Base-by-base conservation (phyloP, 2,113 vertebrate genomes). In the Pandion haliaetus region DNA sequence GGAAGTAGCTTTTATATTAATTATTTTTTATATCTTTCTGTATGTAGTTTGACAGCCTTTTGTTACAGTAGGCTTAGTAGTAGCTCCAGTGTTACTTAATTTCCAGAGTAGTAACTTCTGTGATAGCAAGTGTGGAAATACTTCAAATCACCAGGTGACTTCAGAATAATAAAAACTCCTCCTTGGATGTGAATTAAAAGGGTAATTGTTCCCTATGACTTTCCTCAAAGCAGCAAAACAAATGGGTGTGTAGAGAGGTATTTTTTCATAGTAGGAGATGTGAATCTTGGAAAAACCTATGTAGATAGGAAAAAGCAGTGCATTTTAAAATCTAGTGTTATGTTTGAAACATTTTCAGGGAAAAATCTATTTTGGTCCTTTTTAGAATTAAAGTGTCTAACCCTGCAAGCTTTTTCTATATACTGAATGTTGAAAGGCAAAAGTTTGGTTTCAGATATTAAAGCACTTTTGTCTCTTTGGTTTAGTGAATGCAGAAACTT, bases 401-500 rank as follows among this genome's bases (percentile, higher is more conserved):
- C 34, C 49, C 67, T 79, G 47, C 17, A 77, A 61, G 45, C 23
- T 78, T 73, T 61, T 45, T 52, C 11, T 47, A 4, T 8, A 11
- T 95, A 29, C 55, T 50, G 58, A 49, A 59, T 66, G 49, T 90
- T 95, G 82, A 94, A 93, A 93, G 69, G 85, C 71, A 61, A 4
- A 93, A 84, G 72, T 91, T 86, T 69, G 40, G 18, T 45, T 88
- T 84, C 90, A 88, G 76, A 44, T 80, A 58, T 65, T 88, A 72
- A 77, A 90, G 45, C 29, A 90, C 14, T 70, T 94, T 79, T 96
- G 61, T 34, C 77, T 86, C 59, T 81, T 91, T 94, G 72, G 71
- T 94, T 97, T 96, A 80, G 67, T 66, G 91, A 92, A 66, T 13
- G 4, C 59, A 93, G 76, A 91, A 78, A 69, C 11, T 80, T 77